Evolutionary conservation across 2,888 invertebrate species (phyloP).

Genomic region (Margaritifera margaritifera): DNA sequence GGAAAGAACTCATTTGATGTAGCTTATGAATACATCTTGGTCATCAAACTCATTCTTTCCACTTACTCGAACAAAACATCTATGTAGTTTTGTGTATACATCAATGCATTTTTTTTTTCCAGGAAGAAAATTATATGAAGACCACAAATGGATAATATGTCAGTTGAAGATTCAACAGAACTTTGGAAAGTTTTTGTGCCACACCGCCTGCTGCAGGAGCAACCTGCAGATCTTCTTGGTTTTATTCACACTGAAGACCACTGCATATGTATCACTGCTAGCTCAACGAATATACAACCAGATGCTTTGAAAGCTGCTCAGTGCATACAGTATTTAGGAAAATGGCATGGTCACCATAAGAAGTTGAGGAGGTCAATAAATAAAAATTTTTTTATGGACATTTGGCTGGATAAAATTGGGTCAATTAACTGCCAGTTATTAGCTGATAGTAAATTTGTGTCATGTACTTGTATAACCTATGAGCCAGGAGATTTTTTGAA

Average conservation of each 20-base stretch:
- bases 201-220: constrained; percentile 21
- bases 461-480: constrained; percentile 42
- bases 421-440: constrained; percentile 24
- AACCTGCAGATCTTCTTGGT: constrained; percentile 37
- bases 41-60: too few species aligned
- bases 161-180: not conserved
- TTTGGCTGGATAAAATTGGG: constrained; percentile 4
- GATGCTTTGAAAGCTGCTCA: constrained; percentile 18
- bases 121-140: too few species aligned
- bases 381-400: too few species aligned
- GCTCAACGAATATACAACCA: constrained; percentile 2
- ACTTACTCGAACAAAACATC: too few species aligned
- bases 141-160: too few species aligned
- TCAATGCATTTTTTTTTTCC: too few species aligned
- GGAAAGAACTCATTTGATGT: too few species aligned
- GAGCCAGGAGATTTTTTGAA: constrained; percentile 37
- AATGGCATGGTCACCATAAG: not conserved
- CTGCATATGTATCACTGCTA: constrained; percentile 37
- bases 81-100: too few species aligned
- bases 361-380: not conserved
- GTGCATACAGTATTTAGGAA: constrained; percentile 8
- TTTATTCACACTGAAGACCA: constrained; percentile 16
- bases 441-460: constrained; percentile 4
- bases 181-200: constrained; percentile 51
- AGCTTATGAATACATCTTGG: too few species aligned